These are phyloP conservation scores for Cryptocephalus moraei DNA, from an alignment of 2,888 invertebrate species.

Conservation along the genomic window DNA sequence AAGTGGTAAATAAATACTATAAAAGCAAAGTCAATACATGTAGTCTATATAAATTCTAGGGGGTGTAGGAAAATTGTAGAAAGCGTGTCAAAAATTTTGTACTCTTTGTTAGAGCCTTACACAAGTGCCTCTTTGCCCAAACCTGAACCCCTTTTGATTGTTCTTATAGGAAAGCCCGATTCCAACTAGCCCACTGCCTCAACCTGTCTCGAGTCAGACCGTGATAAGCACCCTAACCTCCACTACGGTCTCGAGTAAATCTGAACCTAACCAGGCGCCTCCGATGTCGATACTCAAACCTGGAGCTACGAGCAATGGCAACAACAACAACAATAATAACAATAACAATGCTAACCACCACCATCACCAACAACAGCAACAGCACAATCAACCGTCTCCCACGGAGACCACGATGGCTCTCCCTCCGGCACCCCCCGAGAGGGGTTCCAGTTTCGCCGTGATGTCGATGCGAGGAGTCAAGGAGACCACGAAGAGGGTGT, in stretches of 20 bases:
- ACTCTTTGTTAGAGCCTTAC: no score
- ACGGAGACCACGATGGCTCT: slow-evolving; percentile 43
- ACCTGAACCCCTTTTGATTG: not conserved
- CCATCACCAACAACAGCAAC: slow-evolving; percentile 14
- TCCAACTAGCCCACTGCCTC: slow-evolving; percentile 26
- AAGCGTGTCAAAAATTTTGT: no score
- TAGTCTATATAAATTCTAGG: no score
- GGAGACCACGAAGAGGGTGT: slow-evolving; percentile 36
- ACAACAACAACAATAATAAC: slow-evolving; percentile 5
- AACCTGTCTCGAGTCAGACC: slow-evolving; percentile 32
- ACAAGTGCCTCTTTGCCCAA: no score
- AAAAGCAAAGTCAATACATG: no score
- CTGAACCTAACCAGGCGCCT: slow-evolving; percentile 22
- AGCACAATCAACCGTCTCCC: slow-evolving; percentile 17
- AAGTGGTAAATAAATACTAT: no score
- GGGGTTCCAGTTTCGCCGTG: slow-evolving; percentile 79
- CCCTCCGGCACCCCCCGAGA: slow-evolving; percentile 73
- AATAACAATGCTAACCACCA: slow-evolving; percentile 18
- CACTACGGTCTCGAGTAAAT: slow-evolving; percentile 30
- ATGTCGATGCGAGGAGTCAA: slow-evolving; percentile 52
- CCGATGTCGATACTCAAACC: slow-evolving; percentile 36
- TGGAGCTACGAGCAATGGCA: not conserved
- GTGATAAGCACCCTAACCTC: slow-evolving; percentile 30
- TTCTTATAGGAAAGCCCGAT: slow-evolving; percentile 31
- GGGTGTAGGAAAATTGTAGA: no score